Evolutionary conservation across 1,140 invertebrate genomes (phyloP).

Genomic region (Nasonia longicornis): DNA sequence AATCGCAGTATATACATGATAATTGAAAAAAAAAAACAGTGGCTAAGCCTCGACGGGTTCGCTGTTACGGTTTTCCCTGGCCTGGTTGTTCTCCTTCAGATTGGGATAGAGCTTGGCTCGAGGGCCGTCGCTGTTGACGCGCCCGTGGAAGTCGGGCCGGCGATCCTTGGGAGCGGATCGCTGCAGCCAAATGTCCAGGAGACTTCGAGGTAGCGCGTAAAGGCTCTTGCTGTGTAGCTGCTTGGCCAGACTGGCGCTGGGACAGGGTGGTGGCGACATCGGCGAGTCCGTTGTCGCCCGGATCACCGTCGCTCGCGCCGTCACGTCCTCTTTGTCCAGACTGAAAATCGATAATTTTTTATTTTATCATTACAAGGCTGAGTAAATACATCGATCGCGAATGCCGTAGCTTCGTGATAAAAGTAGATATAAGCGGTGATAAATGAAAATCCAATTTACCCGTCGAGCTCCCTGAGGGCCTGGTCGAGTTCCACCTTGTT

Average conservation of each 20-base stretch:
- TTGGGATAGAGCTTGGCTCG: constrained; percentile 85
- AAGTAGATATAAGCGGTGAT: not conserved
- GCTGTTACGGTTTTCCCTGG: constrained; percentile 53
- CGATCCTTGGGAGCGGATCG: constrained; percentile 71
- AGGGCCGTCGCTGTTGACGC: constrained; percentile 76
- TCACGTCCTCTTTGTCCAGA: constrained; percentile 65
- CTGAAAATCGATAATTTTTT: constrained; percentile 48
- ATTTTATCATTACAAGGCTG: not conserved
- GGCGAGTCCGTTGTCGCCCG: constrained; percentile 85
- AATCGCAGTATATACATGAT: not conserved
- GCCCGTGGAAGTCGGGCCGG: constrained; percentile 83
- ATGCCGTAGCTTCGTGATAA: not conserved
- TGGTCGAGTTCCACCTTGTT: constrained; percentile 75
- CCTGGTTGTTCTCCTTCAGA: constrained; percentile 68
- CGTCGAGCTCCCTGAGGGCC: constrained; percentile 73
- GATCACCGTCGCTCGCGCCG: constrained; percentile 77
- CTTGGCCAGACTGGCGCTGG: constrained; percentile 57
- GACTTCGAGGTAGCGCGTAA: constrained; percentile 66
- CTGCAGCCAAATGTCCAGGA: constrained; percentile 76
- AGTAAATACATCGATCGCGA: not conserved
- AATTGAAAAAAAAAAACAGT: not conserved
- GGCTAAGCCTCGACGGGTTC: constrained; percentile 61
- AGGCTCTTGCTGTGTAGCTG: constrained; percentile 59
- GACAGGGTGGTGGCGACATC: constrained; percentile 77
- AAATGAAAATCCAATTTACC: constrained; percentile 59